phyloP scores from a whole-genome alignment of 2,888 invertebrate genomes.

The Aphidius colemani region DNA sequence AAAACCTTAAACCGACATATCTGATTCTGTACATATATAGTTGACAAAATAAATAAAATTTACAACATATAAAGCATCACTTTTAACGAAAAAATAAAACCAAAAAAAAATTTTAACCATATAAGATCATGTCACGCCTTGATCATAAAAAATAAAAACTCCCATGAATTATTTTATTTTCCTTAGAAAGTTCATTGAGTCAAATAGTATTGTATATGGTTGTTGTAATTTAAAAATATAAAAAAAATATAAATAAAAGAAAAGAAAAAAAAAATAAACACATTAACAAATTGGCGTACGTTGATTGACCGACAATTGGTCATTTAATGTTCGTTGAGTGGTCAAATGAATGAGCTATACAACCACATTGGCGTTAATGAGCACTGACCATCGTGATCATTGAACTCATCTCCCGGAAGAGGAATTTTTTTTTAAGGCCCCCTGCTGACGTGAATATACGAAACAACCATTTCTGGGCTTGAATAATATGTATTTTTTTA shows the following conservation, averaged over 20 bases:
- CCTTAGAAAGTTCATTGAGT: slow-evolving; percentile 10
- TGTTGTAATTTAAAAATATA: background rate
- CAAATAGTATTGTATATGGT: slow-evolving; percentile 6
- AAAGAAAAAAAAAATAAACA: background rate
- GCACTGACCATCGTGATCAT: slow-evolving; percentile 3
- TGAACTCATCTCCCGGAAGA: background rate
- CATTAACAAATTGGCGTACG: background rate
- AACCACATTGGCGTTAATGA: slow-evolving; percentile 5
- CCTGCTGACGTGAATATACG: background rate
- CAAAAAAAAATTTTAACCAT: background rate
- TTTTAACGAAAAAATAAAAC: background rate
- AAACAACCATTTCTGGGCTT: background rate
- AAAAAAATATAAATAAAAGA: too few species aligned
- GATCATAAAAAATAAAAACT: slow-evolving; percentile 14
- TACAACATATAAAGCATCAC: background rate
- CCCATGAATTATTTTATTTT: slow-evolving; percentile 10
- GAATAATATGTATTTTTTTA: background rate
- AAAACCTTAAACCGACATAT: slow-evolving; percentile 17
- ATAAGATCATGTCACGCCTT: slow-evolving; percentile 15
- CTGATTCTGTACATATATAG: background rate
- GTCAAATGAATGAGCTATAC: slow-evolving; percentile 3
- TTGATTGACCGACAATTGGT: slow-evolving; percentile 13
- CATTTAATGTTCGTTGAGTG: background rate
- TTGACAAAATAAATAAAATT: too few species aligned
- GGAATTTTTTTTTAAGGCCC: background rate